These are phyloP conservation scores for Deilephila elpenor DNA, from an alignment of 2,888 invertebrate genomes.

Conservation along the genomic window DNA sequence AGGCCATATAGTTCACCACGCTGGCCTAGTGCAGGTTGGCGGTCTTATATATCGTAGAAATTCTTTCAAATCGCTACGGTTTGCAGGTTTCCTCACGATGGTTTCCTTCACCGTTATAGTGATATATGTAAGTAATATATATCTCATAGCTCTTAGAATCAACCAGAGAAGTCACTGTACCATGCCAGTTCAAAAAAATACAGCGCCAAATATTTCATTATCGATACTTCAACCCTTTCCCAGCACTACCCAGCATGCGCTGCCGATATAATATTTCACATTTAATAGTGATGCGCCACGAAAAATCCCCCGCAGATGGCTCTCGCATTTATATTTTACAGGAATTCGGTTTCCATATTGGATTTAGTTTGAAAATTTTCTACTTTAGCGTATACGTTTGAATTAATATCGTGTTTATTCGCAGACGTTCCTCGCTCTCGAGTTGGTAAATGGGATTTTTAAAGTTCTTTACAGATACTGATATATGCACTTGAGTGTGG, in stretches of 20 bases:
- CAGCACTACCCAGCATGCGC: conserved; percentile 51
- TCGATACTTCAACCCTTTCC: neutral
- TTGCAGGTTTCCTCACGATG: too few relatives aligned
- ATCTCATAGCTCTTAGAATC: too few relatives aligned
- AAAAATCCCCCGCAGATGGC: conserved; percentile 70
- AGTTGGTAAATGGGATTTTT: neutral
- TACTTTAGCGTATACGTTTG: conserved; percentile 8
- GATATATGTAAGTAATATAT: too few relatives aligned
- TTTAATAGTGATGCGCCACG: conserved; percentile 75
- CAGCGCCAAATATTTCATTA: conserved; percentile 38
- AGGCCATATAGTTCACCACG: too few relatives aligned
- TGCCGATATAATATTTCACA: conserved; percentile 77
- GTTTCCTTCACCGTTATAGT: too few relatives aligned
- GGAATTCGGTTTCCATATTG: conserved; percentile 48
- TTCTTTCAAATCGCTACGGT: too few relatives aligned
- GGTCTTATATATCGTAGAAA: too few relatives aligned
- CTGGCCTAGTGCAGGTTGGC: too few relatives aligned
- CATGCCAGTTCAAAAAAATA: too few relatives aligned
- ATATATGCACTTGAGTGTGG: too few relatives aligned
- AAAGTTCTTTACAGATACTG: neutral
- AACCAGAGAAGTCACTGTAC: too few relatives aligned
- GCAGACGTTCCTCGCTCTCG: neutral
- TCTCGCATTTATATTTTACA: conserved; percentile 51
- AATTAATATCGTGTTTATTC: neutral
- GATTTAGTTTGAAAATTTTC: conserved; percentile 42